Base-by-base conservation (phyloP, 2,888 invertebrate species). In the Macrophya alboannulata region DNA sequence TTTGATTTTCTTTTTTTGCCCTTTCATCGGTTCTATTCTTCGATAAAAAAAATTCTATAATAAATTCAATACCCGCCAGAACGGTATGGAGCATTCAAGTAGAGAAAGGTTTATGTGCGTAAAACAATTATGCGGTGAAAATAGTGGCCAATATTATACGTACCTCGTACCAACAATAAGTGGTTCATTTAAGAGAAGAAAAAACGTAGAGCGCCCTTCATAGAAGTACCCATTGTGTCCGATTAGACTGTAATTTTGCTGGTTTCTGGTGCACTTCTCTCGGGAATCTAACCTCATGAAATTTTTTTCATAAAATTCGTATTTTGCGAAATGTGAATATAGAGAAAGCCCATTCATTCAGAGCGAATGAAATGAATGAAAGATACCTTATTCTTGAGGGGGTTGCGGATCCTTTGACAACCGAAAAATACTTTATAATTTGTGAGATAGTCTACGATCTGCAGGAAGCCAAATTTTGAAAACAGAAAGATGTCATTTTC, bases 111-210 rank as follows among this genome's bases (percentile, higher is more conserved):
- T 31, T 12, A 77, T 77, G 17, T 48, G 12, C 51, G 21, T 51
- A 17, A 25, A 48, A 12, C 77, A 81, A 81, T 31, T 31, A 31
- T 43, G 37, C 15, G 37, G 37, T 37, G 6, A 68, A 68, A 37
- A 37, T 37, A 37, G 68, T 68, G 37, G 68, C 68, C 55, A 37
- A 68, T 68, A 68, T 68, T 68, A 68, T 68, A 68, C 37, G 37
- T 37, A 68, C 68, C 15, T 68, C 37, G 68, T 68, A 31, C n/a
- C 1, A n/a, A 55, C n/a, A 55, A 8, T 68, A 17, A 37, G 68
- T 68, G 68, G 37, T 17, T 68, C 17, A 10, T 37, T 37, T 68
- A 17, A 37, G 37, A 37, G 17, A 37, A 17, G 12, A 37, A 68
- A 62, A 68, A 68, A 17, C 37, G 68, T 4, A 15, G 8, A 37